Conservation (phyloP, 2,797 vertebrate genomes). For the Euphonia xanthogaster region DNA sequence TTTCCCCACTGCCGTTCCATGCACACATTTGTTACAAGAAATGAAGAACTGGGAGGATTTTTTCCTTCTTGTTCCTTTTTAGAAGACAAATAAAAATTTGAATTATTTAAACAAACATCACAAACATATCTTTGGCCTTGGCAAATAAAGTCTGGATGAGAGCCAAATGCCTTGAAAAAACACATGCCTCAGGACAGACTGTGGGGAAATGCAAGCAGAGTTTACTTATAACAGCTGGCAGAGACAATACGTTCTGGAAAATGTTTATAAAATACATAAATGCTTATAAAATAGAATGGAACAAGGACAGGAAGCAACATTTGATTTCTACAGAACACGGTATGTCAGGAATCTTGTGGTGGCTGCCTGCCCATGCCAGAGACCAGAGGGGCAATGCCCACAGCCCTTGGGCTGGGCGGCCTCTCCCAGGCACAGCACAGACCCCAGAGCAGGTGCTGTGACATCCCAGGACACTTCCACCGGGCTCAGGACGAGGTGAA, state of each 20-base stretch:
- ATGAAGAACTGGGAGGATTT: not conserved
- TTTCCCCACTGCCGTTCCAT: not conserved
- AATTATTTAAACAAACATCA: not conserved
- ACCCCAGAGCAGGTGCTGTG: rapidly evolving
- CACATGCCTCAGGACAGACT: not conserved
- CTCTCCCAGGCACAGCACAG: not conserved
- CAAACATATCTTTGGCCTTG: not conserved
- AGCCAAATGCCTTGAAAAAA: not conserved
- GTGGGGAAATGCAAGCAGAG: not conserved
- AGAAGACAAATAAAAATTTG: not conserved
- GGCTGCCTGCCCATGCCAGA: not conserved
- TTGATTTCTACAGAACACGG: not conserved
- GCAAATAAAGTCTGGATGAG: not conserved
- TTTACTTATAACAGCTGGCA: not conserved
- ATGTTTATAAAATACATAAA: not conserved
- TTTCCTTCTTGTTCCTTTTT: not conserved
- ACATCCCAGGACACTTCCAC: not conserved
- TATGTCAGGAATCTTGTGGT: not conserved
- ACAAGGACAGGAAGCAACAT: not conserved
- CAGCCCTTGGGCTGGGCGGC: not conserved
- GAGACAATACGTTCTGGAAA: not conserved
- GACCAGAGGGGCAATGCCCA: not conserved
- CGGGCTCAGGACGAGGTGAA: not conserved
- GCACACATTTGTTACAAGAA: not conserved
- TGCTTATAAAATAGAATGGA: not conserved